Conservation (phyloP, 2,888 invertebrate species). For the Eupithecia vulgata region DNA sequence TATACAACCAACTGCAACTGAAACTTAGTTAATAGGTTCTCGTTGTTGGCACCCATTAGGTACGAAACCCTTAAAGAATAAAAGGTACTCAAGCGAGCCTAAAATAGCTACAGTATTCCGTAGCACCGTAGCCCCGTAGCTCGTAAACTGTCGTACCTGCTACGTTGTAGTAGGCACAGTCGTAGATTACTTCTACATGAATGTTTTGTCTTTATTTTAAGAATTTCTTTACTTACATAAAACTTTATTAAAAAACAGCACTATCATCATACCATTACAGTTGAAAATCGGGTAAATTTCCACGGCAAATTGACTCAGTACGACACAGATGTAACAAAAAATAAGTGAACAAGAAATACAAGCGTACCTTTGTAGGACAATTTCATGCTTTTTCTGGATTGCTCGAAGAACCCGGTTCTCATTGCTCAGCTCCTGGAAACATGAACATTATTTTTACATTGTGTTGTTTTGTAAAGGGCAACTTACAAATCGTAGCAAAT, state of each 20-base stretch:
- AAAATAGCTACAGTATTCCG: background rate
- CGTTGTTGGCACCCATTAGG: background rate
- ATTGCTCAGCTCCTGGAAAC: conserved; percentile 75
- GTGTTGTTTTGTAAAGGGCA: background rate
- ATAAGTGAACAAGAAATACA: background rate
- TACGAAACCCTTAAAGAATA: background rate
- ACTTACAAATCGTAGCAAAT: background rate
- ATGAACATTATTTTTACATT: background rate
- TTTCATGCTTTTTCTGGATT: conserved; percentile 91
- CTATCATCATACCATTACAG: background rate
- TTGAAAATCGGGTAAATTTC: background rate
- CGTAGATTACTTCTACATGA: background rate
- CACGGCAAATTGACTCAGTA: background rate
- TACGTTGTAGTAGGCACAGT: background rate
- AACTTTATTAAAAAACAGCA: background rate
- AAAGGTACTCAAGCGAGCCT: background rate
- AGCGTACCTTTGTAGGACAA: conserved; percentile 87
- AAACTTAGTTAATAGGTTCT: too few species aligned
- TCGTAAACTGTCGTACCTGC: background rate
- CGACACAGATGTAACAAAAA: background rate
- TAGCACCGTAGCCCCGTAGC: background rate
- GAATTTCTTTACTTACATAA: background rate
- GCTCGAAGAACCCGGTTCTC: conserved; percentile 91
- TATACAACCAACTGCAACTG: too few species aligned
- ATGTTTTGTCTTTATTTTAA: background rate